phyloP scores from a whole-genome alignment of 2,113 vertebrate genomes.

The Suncus etruscus region DNA sequence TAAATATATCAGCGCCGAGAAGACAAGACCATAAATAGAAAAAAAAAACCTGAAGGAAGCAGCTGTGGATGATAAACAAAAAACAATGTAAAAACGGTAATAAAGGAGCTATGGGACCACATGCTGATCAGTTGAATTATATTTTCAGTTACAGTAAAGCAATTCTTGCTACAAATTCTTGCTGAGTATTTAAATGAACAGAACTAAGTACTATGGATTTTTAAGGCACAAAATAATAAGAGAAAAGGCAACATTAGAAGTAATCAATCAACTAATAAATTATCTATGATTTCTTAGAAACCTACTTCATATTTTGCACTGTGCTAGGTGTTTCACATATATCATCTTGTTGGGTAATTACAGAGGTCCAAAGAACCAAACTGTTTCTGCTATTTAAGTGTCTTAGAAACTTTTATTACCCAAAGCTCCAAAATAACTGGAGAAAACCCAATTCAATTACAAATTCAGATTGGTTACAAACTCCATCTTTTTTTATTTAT shows the following conservation, averaged over 20 bases:
- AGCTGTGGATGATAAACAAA: conserved; percentile 35
- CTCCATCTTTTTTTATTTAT: background rate
- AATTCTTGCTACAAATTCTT: conserved; percentile 22
- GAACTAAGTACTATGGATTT: background rate
- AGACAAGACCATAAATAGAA: conserved; percentile 62
- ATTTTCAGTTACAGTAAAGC: conserved; percentile 28
- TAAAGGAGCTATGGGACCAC: conserved; percentile 1
- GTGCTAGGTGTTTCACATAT: background rate
- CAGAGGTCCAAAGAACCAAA: background rate
- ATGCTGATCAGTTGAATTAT: background rate
- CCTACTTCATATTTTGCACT: background rate
- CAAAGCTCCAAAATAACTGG: background rate
- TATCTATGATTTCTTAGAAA: background rate
- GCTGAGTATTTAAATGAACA: background rate
- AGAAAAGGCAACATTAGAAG: background rate
- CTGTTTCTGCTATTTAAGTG: background rate
- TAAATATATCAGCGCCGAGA: conserved; percentile 28
- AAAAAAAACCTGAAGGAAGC: conserved; percentile 48
- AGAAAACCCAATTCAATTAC: background rate
- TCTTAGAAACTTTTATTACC: background rate
- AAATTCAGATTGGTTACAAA: background rate
- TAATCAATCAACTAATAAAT: background rate
- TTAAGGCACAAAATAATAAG: conserved; percentile 33
- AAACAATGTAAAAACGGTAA: conserved; percentile 20
- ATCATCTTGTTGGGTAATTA: background rate